Percentiles rank a stretch among this genome's conserved stretches.
These are phyloP conservation scores for Mesembrinibis cayennensis DNA, from an alignment of 2,113 vertebrate genomes.

Conservation along the genomic window DNA sequence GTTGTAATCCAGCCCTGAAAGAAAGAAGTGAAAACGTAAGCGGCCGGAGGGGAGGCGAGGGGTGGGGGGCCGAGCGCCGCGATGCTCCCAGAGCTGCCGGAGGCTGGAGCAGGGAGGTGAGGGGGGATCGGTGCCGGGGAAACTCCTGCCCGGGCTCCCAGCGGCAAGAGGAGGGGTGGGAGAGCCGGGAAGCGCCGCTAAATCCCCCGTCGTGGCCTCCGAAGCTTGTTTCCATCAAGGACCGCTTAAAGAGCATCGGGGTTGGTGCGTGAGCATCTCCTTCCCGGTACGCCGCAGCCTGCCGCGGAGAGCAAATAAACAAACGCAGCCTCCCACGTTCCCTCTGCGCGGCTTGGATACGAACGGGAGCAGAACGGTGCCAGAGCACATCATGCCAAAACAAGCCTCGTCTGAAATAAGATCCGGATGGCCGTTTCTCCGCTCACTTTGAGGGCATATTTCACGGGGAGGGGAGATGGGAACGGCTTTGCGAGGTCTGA, in stretches of 20 bases:
- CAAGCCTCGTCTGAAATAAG: not conserved
- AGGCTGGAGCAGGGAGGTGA: not conserved
- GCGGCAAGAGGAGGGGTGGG: not conserved
- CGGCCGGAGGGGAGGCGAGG: fast-evolving
- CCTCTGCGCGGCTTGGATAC: not conserved
- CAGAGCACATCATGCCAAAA: not conserved
- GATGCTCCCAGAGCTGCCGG: fast-evolving
- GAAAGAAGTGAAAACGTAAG: not conserved
- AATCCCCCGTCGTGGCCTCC: not conserved
- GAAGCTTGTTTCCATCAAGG: not conserved
- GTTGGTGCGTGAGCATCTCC: not conserved
- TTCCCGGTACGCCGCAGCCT: not conserved
- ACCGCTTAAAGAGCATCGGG: not conserved
- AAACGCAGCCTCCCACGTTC: not conserved
- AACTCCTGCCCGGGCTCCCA: not conserved
- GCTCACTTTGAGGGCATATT: not conserved
- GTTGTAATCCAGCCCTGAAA: not conserved
- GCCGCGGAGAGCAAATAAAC: not conserved
- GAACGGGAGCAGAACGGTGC: not conserved
- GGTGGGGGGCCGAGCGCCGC: fast-evolving
- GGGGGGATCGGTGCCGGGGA: not conserved
- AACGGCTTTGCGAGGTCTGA: fast-evolving
- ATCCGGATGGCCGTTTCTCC: fast-evolving
- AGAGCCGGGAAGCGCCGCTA: not conserved
- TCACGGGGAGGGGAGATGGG: fast-evolving